phyloP scores from a whole-genome alignment of 2,797 vertebrate genomes.

The Amniataba percoides region DNA sequence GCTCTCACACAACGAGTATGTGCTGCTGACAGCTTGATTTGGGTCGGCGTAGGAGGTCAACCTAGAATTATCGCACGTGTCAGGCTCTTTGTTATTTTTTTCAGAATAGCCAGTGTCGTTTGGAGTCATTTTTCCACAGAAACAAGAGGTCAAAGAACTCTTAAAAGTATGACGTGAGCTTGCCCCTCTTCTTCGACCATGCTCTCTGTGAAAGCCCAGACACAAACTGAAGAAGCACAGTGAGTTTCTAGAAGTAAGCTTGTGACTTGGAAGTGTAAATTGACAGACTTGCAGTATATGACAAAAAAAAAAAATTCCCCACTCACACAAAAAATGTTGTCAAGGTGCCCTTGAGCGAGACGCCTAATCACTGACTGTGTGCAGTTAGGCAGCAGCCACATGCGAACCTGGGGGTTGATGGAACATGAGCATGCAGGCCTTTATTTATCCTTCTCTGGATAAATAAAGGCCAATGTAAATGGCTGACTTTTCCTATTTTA shows the following conservation, averaged over 20 bases:
- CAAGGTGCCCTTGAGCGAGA: constrained; percentile 32
- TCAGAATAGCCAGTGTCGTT: constrained; percentile 35
- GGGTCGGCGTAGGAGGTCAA: constrained; percentile 35
- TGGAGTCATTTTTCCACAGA: constrained; percentile 12
- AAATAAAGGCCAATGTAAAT: constrained; percentile 41
- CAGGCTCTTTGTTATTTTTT: constrained; percentile 36
- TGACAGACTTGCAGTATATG: constrained; percentile 7
- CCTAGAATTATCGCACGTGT: constrained; percentile 50
- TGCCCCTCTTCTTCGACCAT: not conserved
- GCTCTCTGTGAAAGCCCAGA: not conserved
- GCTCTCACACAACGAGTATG: constrained; percentile 21
- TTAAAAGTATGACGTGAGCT: not conserved
- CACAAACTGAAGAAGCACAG: not conserved
- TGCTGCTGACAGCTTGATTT: constrained; percentile 14
- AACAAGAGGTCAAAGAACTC: not conserved
- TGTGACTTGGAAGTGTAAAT: not conserved
- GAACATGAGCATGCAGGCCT: constrained; percentile 17
- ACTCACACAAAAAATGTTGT: constrained; percentile 2
- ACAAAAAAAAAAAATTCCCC: constrained; percentile 3
- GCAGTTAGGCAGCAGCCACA: not conserved
- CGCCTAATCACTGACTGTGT: constrained; percentile 4
- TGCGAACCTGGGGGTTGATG: not conserved
- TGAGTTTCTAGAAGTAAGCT: not conserved
- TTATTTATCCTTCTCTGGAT: constrained; percentile 40
- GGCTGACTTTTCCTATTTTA: constrained; percentile 27